These are phyloP conservation scores for Pseudococcus longispinus DNA, from an alignment of 2,888 invertebrate genomes.

Conservation along the genomic window DNA sequence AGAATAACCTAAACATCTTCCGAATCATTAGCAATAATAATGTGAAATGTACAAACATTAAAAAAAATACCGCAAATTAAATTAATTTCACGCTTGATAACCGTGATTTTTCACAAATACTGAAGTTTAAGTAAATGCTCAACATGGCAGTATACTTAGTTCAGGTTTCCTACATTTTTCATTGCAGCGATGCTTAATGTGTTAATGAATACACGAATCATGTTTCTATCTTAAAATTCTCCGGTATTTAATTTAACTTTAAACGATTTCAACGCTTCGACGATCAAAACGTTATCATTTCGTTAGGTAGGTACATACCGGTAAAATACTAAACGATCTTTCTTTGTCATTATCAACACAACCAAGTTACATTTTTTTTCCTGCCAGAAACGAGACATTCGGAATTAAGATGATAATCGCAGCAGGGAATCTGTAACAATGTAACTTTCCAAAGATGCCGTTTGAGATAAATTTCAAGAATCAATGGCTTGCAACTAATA, in stretches of 20 bases:
- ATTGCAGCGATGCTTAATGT: not conserved
- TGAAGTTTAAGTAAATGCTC: not conserved
- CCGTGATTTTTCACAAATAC: not conserved
- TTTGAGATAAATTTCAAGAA: not conserved
- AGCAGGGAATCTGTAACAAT: not conserved
- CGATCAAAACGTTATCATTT: not conserved
- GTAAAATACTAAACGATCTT: not conserved
- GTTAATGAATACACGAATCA: not conserved
- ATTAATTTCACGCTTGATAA: not conserved
- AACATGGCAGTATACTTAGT: not conserved
- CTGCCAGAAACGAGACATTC: not conserved
- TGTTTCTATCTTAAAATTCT: not conserved
- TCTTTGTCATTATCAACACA: not conserved
- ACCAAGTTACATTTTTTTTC: not conserved
- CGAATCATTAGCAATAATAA: not conserved
- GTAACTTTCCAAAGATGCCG: not conserved
- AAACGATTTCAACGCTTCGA: conserved; percentile 6
- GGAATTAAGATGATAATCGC: not conserved
- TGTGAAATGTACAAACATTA: not conserved
- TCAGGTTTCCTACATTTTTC: not conserved
- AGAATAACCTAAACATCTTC: not conserved
- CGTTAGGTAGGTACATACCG: not conserved
- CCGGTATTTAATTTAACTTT: not conserved
- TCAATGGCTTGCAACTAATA: not conserved
- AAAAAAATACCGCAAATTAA: not conserved